Base-by-base conservation (phyloP, 2,888 invertebrate genomes). In the Diaprepes abbreviatus region DNA sequence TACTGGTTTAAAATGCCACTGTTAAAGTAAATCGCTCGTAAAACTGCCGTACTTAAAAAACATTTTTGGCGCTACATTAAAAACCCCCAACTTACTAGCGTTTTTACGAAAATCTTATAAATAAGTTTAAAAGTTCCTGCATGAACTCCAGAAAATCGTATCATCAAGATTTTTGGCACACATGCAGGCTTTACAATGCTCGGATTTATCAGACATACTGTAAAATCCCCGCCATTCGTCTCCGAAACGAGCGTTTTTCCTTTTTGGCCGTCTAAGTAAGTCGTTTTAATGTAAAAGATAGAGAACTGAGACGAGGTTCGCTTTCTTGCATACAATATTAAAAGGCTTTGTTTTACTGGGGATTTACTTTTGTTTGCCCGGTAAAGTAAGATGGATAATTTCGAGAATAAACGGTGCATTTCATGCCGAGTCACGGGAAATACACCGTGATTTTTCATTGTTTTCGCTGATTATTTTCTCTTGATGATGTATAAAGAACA, bases 281-380 rank as follows among this genome's bases (percentile, higher is more conserved):
- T 50, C 48, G 28, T 28, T 50, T 50, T 50, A 50, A 50, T 50
- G 48, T 50, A 50, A 50, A 50, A 50, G 48, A 50, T 50, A 28
- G 48, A 50, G 48, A 14, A 50, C 48, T 14, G 28, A 28, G 48
- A 50, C 48, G 9, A 12, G 28, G 48, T 16, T 50, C 48, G 48
- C 48, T 50, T 50, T 14, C 48, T 28, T 50, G 48, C 48, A 50
- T 50, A 28, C 48, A 50, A 50, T 50, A 50, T 50, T 50, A 50
- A 28, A 50, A 31, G 28, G 28, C 48, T 50, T 50, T 50, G 28
- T 50, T 28, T 50, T 50, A 28, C 48, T 50, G 48, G 12, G 48
- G 48, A 50, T 50, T 50, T 50, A 28, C 28, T 50, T 43, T 50
- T 50, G 48, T 50, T 50, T 50, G 48, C 28, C 12, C 7, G 48